Evolutionary conservation across 53 echinoderm and acorn worm genomes (phyloP).

Genomic region (Paelopatides confundens): DNA sequence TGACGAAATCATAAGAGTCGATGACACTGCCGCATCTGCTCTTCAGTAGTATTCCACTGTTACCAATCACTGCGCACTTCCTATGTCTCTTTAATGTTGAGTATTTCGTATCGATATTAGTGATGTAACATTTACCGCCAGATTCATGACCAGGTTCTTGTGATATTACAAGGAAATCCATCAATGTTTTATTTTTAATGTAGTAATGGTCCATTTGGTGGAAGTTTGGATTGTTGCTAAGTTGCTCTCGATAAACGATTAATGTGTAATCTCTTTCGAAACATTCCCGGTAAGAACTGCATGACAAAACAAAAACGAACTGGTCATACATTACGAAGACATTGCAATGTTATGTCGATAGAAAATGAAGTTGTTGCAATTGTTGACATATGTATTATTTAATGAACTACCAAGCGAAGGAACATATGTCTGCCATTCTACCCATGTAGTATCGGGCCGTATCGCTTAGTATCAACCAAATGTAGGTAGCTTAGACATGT

Average conservation of each 20-base stretch:
- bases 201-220: not conserved
- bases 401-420: too few relatives aligned
- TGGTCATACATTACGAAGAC: too few relatives aligned
- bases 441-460: too few relatives aligned
- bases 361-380: too few relatives aligned
- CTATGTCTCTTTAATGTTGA: conserved; percentile 6
- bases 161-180: not conserved
- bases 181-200: not conserved
- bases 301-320: not conserved
- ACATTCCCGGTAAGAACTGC: not conserved
- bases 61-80: not conserved
- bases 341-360: too few relatives aligned
- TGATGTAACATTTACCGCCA: not conserved
- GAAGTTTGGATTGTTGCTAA: not conserved
- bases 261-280: not conserved
- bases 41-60: conserved; percentile 4
- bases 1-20: conserved; percentile 9
- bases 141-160: not conserved
- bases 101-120: not conserved
- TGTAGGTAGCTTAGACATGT: too few relatives aligned
- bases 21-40: not conserved
- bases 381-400: too few relatives aligned
- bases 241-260: not conserved
- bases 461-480: too few relatives aligned
- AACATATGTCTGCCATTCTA: too few relatives aligned